Percentiles rank a stretch among this genome's conserved stretches.
Conservation (phyloP, 2,113 vertebrate genomes). For the Acrocephalus kingi region DNA sequence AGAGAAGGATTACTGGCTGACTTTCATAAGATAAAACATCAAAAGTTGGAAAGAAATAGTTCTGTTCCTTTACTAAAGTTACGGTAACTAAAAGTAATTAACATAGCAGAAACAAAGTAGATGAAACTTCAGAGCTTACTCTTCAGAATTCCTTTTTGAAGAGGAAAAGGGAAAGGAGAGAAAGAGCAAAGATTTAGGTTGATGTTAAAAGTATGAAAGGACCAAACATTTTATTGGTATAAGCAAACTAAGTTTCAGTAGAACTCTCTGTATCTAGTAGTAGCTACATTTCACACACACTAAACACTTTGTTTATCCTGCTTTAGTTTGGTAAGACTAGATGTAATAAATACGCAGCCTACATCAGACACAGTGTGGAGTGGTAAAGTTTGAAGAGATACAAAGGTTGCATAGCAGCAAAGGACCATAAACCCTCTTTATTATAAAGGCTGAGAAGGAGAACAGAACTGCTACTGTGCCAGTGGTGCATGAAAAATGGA, state of each 20-base stretch:
- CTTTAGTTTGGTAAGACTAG: background rate
- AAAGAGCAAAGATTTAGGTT: background rate
- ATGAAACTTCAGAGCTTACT: background rate
- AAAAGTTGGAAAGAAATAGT: background rate
- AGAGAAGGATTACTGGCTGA: background rate
- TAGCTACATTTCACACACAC: background rate
- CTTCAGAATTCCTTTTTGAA: background rate
- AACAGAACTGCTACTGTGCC: background rate
- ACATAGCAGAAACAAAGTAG: background rate
- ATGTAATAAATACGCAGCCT: background rate
- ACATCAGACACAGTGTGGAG: background rate
- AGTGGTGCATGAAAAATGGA: background rate
- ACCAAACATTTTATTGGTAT: background rate
- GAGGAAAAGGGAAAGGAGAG: background rate
- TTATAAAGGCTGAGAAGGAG: background rate
- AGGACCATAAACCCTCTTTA: background rate
- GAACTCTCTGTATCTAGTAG: background rate
- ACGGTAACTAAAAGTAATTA: background rate
- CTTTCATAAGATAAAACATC: background rate
- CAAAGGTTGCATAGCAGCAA: background rate
- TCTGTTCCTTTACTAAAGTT: background rate
- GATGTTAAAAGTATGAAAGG: background rate
- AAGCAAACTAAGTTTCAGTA: background rate
- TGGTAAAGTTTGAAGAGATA: background rate
- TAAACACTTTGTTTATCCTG: background rate